Percentiles rank a stretch among this genome's conserved stretches.
phyloP scores from a whole-genome alignment of 2,797 vertebrate genomes.

The Microctenopoma lineatum region DNA sequence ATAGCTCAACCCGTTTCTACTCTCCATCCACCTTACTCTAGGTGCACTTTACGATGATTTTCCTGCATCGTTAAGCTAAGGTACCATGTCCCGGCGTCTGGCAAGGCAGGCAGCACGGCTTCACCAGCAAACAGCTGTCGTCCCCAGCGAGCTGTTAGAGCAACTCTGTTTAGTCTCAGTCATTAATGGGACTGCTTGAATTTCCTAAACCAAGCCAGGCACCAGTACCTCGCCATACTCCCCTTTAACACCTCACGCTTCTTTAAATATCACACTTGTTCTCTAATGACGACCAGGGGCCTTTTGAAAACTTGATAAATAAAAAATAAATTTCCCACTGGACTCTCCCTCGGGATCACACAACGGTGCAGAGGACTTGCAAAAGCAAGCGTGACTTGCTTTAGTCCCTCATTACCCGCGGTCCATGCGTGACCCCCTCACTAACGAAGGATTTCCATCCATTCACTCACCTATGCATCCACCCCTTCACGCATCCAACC shows the following conservation, averaged over 20 bases:
- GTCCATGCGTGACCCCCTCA: conserved; percentile 36
- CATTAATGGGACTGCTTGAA: conserved; percentile 79
- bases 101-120: conserved; percentile 46
- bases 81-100: conserved; percentile 44
- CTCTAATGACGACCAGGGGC: conserved; percentile 65
- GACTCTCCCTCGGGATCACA: conserved; percentile 39
- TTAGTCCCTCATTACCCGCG: conserved; percentile 37
- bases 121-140: conserved; percentile 73
- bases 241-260: conserved; percentile 65
- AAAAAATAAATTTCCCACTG: conserved; percentile 54
- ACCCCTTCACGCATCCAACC: conserved; percentile 58
- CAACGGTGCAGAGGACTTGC: conserved; percentile 21
- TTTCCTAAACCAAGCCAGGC: conserved; percentile 71
- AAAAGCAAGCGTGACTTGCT: conserved; percentile 29
- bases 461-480: conserved; percentile 55
- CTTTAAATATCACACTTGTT: conserved; percentile 74
- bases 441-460: conserved; percentile 62
- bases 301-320: conserved; percentile 58
- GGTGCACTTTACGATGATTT: conserved; percentile 48
- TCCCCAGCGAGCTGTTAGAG: conserved; percentile 73
- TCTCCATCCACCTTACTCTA: conserved; percentile 40
- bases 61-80: conserved; percentile 58
- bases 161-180: conserved; percentile 78
- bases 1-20: conserved; percentile 20
- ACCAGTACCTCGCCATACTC: conserved; percentile 59